Percentiles rank a stretch among this genome's conserved stretches.
Conservation (phyloP, 2,888 invertebrate species). For the Thysanoteuthis rhombus region DNA sequence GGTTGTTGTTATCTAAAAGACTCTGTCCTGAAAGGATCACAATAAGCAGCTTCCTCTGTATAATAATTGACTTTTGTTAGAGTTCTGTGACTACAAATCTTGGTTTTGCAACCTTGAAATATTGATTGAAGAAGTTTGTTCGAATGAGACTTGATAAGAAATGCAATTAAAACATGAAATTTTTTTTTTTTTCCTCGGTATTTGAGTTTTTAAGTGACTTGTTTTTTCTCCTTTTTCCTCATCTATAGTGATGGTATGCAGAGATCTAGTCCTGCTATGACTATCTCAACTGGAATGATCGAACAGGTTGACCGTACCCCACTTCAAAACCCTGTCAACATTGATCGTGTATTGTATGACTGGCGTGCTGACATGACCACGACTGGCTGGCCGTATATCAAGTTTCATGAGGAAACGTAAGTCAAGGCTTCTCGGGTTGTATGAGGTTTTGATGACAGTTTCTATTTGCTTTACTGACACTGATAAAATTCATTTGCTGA, state of each 20-base stretch:
- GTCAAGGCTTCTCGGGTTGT: not conserved
- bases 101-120: too few relatives aligned
- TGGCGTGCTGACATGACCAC: constrained; percentile 40
- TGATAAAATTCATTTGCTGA: too few relatives aligned
- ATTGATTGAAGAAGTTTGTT: too few relatives aligned
- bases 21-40: too few relatives aligned
- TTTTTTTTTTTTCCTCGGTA: not conserved
- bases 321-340: constrained; percentile 41
- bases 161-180: too few relatives aligned
- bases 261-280: constrained; percentile 59
- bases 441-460: not conserved
- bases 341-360: constrained; percentile 45
- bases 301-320: constrained; percentile 53
- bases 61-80: too few relatives aligned
- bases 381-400: constrained; percentile 57
- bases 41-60: too few relatives aligned
- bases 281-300: constrained; percentile 63
- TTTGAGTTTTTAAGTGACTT: not conserved
- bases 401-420: constrained; percentile 33
- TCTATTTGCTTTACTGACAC: too few relatives aligned
- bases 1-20: too few relatives aligned
- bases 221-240: not conserved
- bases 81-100: too few relatives aligned
- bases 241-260: constrained; percentile 46
- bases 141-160: too few relatives aligned